These are phyloP conservation scores for Plebejus anna DNA, from an alignment of 2,888 invertebrate genomes.

Conservation along the genomic window DNA sequence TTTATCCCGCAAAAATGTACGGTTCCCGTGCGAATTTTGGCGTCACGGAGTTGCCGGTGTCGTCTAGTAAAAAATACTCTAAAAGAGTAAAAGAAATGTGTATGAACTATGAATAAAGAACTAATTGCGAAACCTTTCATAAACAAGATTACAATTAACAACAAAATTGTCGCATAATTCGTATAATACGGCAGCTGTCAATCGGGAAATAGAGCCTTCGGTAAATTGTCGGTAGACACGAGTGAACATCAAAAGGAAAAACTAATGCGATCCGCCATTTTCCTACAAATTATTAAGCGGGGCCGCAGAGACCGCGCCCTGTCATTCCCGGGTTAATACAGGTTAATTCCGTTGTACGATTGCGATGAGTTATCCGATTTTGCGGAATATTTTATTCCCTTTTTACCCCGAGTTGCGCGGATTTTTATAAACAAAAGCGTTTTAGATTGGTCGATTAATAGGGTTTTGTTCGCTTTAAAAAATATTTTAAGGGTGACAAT, in stretches of 20 bases:
- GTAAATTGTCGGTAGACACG: slow-evolving; percentile 62
- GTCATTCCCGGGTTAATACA: slow-evolving; percentile 67
- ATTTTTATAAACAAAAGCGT: slow-evolving; percentile 6
- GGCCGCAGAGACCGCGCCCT: slow-evolving; percentile 56
- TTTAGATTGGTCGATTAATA: neutral
- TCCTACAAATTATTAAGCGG: slow-evolving; percentile 71
- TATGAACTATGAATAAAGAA: neutral
- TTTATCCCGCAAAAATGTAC: too few relatives aligned
- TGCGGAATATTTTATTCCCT: slow-evolving; percentile 43
- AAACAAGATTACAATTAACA: slow-evolving; percentile 9
- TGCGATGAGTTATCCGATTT: slow-evolving; percentile 58
- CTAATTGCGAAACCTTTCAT: neutral
- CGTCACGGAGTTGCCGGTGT: too few relatives aligned
- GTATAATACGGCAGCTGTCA: slow-evolving; percentile 13
- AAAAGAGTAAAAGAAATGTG: too few relatives aligned
- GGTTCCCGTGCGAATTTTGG: too few relatives aligned
- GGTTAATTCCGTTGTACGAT: slow-evolving; percentile 58
- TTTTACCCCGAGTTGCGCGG: slow-evolving; percentile 33
- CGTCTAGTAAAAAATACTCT: too few relatives aligned
- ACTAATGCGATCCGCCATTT: slow-evolving; percentile 61
- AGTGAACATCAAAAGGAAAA: slow-evolving; percentile 74
- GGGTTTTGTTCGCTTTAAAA: neutral
- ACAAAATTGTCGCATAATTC: slow-evolving; percentile 5
- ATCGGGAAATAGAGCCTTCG: slow-evolving; percentile 37
- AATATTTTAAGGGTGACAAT: neutral